A percentile compares a stretch with the other conserved stretches of the same genome.
These are phyloP conservation scores for Drosophila persimilis DNA, from an alignment of 1,140 invertebrate genomes.

Conservation along the genomic window DNA sequence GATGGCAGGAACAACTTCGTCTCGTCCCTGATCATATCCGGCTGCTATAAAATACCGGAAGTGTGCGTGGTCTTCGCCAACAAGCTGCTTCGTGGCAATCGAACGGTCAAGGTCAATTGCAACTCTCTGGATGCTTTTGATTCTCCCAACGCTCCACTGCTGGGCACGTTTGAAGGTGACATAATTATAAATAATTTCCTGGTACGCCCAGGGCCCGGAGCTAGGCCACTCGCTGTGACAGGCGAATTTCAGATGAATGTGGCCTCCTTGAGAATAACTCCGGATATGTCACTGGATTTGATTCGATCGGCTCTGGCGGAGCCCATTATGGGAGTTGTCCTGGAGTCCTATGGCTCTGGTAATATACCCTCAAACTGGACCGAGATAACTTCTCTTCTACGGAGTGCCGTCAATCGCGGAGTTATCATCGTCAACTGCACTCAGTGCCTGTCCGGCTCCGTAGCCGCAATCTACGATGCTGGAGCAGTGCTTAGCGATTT, in stretches of 20 bases:
- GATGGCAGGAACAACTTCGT: conserved; percentile 98
- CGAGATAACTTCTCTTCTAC: conserved; percentile 91
- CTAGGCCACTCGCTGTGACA: conserved; percentile 91
- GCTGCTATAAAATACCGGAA: conserved; percentile 95
- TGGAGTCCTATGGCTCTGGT: conserved; percentile 96
- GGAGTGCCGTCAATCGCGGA: conserved; percentile 89
- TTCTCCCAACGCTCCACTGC: conserved; percentile 92
- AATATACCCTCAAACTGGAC: conserved; percentile 93
- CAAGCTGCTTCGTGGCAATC: conserved; percentile 95
- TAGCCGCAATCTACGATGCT: conserved; percentile 91
- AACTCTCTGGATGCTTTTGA: conserved; percentile 93
- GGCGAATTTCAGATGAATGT: conserved; percentile 91
- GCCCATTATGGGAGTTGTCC: conserved; percentile 93
- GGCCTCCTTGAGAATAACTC: conserved; percentile 93
- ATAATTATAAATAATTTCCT: conserved; percentile 90
- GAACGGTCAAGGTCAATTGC: conserved; percentile 92
- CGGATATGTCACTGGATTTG: conserved; percentile 92
- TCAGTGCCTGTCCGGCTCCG: conserved; percentile 92
- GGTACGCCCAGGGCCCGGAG: conserved; percentile 88
- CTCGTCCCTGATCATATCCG: conserved; percentile 94
- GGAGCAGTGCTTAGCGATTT: conserved; percentile 86
- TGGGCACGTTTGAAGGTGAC: conserved; percentile 92
- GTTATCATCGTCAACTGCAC: conserved; percentile 97
- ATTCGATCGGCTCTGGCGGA: conserved; percentile 92
- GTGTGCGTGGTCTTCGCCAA: conserved; percentile 96